phyloP scores from a whole-genome alignment of 2,113 vertebrate genomes.

The Argyrosomus japonicus region DNA sequence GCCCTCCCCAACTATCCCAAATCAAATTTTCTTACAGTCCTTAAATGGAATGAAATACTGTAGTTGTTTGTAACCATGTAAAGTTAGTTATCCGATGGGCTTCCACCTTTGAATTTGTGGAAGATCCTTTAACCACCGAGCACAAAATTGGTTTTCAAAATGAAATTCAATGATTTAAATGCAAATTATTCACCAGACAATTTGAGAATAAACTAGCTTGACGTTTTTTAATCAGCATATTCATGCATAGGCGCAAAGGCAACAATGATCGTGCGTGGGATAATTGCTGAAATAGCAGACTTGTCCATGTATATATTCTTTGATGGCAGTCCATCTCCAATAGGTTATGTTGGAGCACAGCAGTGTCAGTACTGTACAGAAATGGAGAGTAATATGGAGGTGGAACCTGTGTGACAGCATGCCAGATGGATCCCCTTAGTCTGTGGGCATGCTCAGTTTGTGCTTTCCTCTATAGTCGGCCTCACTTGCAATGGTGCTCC shows the following conservation, averaged over 20 bases:
- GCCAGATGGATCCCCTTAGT: slow-evolving; percentile 16
- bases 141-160: slow-evolving; percentile 6
- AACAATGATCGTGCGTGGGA: slow-evolving; percentile 5
- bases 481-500: slow-evolving; percentile 14
- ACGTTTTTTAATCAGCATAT: slow-evolving; percentile 14
- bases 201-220: slow-evolving; percentile 17
- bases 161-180: slow-evolving; percentile 17
- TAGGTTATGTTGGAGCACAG: slow-evolving; percentile 16
- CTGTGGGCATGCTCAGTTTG: slow-evolving; percentile 33
- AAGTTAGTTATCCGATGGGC: not conserved
- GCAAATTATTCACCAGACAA: slow-evolving; percentile 35
- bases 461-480: not conserved
- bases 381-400: slow-evolving; percentile 26
- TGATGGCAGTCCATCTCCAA: slow-evolving; percentile 17
- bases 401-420: slow-evolving; percentile 26
- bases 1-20: not conserved
- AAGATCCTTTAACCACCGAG: not conserved
- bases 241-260: slow-evolving; percentile 5
- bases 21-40: not conserved
- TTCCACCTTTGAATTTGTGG: not conserved
- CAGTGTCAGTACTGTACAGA: not conserved
- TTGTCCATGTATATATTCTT: slow-evolving; percentile 9
- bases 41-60: not conserved
- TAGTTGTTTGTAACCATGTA: not conserved
- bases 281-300: slow-evolving; percentile 21